Evolutionary conservation across 1,140 invertebrate species (phyloP).

Genomic region (Calycopis cecrops): DNA sequence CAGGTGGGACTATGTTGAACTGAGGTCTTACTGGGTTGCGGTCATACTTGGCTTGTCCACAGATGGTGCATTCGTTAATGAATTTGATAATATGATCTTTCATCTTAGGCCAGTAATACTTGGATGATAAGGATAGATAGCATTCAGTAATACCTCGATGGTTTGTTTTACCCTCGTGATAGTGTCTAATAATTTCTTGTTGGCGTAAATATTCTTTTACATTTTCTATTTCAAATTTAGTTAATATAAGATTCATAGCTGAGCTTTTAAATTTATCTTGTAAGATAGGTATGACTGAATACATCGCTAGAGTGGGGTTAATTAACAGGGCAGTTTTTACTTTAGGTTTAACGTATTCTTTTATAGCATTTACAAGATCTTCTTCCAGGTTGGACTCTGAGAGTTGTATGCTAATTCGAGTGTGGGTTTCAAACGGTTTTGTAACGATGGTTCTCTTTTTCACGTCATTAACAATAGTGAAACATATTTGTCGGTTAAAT

Average conservation of each 20-base stretch:
- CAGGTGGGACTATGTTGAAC: no score
- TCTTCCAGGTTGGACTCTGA: conserved; percentile 14
- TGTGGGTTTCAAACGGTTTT: conserved; percentile 13
- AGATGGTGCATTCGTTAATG: no score
- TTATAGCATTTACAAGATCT: conserved; percentile 14
- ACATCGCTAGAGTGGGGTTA: conserved; percentile 14
- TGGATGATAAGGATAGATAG: no score
- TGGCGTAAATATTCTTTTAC: conserved; percentile 13
- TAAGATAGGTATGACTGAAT: conserved; percentile 17
- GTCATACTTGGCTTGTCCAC: no score
- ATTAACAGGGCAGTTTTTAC: conserved; percentile 11
- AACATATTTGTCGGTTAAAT: no score
- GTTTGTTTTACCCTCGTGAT: not conserved
- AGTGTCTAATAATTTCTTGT: conserved; percentile 17
- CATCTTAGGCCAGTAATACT: no score
- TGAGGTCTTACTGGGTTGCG: no score
- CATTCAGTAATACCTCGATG: no score
- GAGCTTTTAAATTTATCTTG: conserved; percentile 21
- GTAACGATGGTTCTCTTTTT: conserved; percentile 7
- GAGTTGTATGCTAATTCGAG: conserved; percentile 11
- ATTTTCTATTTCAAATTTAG: conserved; percentile 20
- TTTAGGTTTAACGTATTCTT: conserved; percentile 1
- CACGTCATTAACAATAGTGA: no score
- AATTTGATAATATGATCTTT: no score
- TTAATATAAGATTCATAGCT: conserved; percentile 20